These are phyloP conservation scores for Choreutis nemorana DNA, from an alignment of 2,888 invertebrate genomes.

Conservation along the genomic window DNA sequence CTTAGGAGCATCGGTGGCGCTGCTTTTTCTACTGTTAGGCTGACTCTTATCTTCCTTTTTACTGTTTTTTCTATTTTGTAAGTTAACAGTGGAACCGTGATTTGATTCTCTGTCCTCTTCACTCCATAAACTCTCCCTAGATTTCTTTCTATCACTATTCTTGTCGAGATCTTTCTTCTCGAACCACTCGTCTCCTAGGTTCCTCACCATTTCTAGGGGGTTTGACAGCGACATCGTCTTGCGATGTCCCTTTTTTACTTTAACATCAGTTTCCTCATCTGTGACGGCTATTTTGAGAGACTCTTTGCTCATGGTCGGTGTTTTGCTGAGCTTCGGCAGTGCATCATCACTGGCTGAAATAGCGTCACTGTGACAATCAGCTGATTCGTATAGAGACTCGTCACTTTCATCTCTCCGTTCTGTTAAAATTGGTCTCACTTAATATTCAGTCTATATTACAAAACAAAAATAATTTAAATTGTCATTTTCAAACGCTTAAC, in stretches of 20 bases:
- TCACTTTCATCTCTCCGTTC: slow-evolving; percentile 58
- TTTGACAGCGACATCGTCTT: slow-evolving; percentile 61
- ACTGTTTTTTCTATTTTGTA: slow-evolving; percentile 43
- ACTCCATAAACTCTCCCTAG: slow-evolving; percentile 57
- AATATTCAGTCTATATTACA: no score
- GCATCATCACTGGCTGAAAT: slow-evolving; percentile 56
- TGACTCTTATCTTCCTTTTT: slow-evolving; percentile 46
- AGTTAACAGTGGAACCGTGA: slow-evolving; percentile 39
- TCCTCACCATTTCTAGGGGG: slow-evolving; percentile 53
- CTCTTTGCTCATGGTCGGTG: slow-evolving; percentile 55
- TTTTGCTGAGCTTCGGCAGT: slow-evolving; percentile 39
- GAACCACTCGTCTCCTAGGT: slow-evolving; percentile 55
- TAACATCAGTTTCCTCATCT: slow-evolving; percentile 50
- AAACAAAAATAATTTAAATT: no score
- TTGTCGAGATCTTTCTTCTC: slow-evolving; percentile 49
- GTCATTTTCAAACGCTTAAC: no score
- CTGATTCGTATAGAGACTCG: slow-evolving; percentile 57
- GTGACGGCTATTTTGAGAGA: slow-evolving; percentile 54
- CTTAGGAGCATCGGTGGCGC: slow-evolving; percentile 40
- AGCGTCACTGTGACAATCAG: slow-evolving; percentile 53
- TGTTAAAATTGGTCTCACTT: slow-evolving; percentile 20
- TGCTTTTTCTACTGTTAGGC: slow-evolving; percentile 34
- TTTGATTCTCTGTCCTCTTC: slow-evolving; percentile 56
- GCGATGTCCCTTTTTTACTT: slow-evolving; percentile 45
- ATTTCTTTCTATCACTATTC: slow-evolving; percentile 48